Percentiles rank a stretch among this genome's conserved stretches.
Conservation (phyloP, 2,888 invertebrate species). For the Empis stercorea region DNA sequence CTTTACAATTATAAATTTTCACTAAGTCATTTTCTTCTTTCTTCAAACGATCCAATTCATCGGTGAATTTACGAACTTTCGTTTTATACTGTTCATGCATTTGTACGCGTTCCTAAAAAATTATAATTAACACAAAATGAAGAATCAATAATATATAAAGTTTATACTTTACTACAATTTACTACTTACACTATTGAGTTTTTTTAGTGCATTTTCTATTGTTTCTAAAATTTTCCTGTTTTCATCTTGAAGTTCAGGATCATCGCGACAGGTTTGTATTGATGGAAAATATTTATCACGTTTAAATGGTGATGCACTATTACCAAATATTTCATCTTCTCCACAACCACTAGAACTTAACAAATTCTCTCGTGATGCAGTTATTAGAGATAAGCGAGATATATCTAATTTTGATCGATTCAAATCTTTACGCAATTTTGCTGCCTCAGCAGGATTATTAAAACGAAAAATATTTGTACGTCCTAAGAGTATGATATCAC, state of each 20-base stretch:
- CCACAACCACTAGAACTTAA: conserved; percentile 36
- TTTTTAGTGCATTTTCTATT: conserved; percentile 55
- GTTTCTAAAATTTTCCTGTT: conserved; percentile 52
- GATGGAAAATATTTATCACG: conserved; percentile 33
- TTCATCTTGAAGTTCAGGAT: conserved; percentile 49
- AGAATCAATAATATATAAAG: too few species aligned
- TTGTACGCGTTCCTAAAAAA: conserved; percentile 38
- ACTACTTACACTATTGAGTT: conserved; percentile 32
- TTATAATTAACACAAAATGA: too few species aligned
- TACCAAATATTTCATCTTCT: conserved; percentile 26
- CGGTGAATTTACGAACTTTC: conserved; percentile 34
- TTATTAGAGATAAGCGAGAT: conserved; percentile 67
- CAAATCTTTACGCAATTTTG: conserved; percentile 59
- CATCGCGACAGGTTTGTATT: conserved; percentile 38
- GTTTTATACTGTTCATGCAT: conserved; percentile 36
- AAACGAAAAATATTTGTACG: conserved; percentile 75
- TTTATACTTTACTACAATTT: too few species aligned
- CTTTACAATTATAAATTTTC: conserved; percentile 43
- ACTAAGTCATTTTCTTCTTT: conserved; percentile 42
- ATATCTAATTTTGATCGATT: conserved; percentile 59
- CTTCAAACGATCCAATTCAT: conserved; percentile 38
- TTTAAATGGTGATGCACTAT: conserved; percentile 22
- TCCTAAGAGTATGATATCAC: conserved; percentile 64
- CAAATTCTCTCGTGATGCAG: conserved; percentile 55
- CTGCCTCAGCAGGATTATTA: conserved; percentile 81